Evolutionary conservation across 1,140 invertebrate species (phyloP).

Genomic region (Kradibia gibbosae): DNA sequence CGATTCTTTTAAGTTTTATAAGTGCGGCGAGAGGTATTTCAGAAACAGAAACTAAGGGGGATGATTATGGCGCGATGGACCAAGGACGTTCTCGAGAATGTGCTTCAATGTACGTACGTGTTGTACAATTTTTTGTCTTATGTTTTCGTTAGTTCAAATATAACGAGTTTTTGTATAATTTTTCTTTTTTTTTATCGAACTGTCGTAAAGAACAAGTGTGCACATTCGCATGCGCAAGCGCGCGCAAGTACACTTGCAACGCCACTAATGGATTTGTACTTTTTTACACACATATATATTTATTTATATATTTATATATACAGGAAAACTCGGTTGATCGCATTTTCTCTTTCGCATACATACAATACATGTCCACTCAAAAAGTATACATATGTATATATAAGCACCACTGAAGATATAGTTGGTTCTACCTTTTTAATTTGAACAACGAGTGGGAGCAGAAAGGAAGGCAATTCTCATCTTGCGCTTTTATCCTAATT

Average conservation of each 20-base stretch:
- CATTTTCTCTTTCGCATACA: neutral
- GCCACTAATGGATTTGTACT: neutral
- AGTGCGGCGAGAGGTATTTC: constrained; percentile 25
- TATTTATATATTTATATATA: neutral
- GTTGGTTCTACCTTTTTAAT: neutral
- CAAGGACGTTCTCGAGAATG: constrained; percentile 32
- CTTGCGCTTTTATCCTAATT: neutral
- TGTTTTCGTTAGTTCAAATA: constrained; percentile 16
- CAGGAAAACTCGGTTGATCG: too few relatives aligned
- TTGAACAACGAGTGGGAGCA: neutral
- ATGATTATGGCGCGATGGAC: constrained; percentile 17
- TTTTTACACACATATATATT: neutral
- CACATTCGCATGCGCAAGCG: neutral
- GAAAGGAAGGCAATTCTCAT: neutral
- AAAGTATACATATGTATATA: neutral
- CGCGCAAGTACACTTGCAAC: neutral
- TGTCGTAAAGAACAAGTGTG: neutral
- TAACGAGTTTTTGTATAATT: neutral
- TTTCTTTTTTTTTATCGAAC: neutral
- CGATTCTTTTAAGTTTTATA: neutral
- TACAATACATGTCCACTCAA: too few relatives aligned
- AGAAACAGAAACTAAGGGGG: constrained; percentile 24
- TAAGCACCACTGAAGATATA: neutral
- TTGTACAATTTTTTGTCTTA: neutral
- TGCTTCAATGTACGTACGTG: constrained; percentile 42